Percentiles rank a stretch among this genome's conserved stretches.
Conservation (phyloP, 2,888 invertebrate species). For the Tenodera sinensis region DNA sequence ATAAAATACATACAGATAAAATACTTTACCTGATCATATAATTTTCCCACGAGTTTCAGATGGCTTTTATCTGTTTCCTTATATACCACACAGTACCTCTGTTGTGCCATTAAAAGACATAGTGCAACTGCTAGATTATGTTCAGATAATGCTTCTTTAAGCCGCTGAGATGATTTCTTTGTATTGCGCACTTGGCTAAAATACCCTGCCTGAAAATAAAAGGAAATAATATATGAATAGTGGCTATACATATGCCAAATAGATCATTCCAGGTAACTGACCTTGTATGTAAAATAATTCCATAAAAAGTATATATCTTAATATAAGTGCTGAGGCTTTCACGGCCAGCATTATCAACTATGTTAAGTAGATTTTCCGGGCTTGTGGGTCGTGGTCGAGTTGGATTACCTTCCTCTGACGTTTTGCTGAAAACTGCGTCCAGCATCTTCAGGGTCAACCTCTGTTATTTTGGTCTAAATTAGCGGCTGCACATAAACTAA, state of each 20-base stretch:
- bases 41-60: constrained; percentile 72
- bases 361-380: too few relatives aligned
- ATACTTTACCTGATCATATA: constrained; percentile 51
- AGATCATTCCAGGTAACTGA: neutral
- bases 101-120: constrained; percentile 94
- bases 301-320: too few relatives aligned
- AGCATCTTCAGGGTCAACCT: too few relatives aligned
- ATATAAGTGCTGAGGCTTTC: too few relatives aligned
- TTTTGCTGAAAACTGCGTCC: too few relatives aligned
- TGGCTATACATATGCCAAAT: neutral
- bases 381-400: too few relatives aligned
- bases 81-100: constrained; percentile 92
- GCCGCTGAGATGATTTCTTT: constrained; percentile 87
- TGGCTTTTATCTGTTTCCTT: constrained; percentile 71
- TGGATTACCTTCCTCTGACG: too few relatives aligned
- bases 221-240: neutral
- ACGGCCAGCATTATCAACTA: too few relatives aligned
- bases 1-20: neutral
- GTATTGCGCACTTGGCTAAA: constrained; percentile 96
- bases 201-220: constrained; percentile 78
- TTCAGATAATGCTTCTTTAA: constrained; percentile 93
- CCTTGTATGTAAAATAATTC: too few relatives aligned
- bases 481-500: too few relatives aligned
- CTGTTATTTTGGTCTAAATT: too few relatives aligned
- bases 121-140: constrained; percentile 90